Evolutionary conservation across 2,113 vertebrate genomes (phyloP), one percentile per base, ranked within the genome.

Genomic region (Anoplopoma fimbria): DNA sequence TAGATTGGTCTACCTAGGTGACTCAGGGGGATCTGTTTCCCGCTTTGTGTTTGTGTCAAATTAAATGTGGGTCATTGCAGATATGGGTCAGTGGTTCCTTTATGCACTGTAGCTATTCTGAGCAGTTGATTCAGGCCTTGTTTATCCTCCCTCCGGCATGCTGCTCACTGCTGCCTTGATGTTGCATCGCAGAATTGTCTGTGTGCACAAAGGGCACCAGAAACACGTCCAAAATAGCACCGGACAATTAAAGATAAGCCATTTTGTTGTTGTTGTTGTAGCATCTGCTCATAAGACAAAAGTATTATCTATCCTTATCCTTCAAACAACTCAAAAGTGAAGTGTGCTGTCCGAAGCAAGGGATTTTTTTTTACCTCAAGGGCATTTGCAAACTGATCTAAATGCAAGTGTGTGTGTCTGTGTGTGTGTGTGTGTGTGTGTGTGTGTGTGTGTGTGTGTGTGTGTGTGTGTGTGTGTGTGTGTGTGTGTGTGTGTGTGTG

Each of bases 51-150:
- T 69, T 84, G 80, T 87, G 75, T 82, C 64, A 80, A 45, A 42
- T 85, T 61, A 86, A 81, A 95, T 93, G 82, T 94, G 87, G 94
- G 93, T 91, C 93, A 91, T 9, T 77, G 77, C 87, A 92, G 79
- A 92, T 93, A 85, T 91, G 88, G 91, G 89, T 94, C 93, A 93
- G 83, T 92, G 75, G 84, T 85, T 93, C 79, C 69, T 89, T 80
- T 81, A 74, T 87, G 84, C 42, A 69, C 75, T 49, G 76, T 15
- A 70, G 85, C 90, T 93, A 94, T 94, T 92, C 88, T 78, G 81
- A 88, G 88, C 69, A 9, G 38, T 82, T 69, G 64, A 81, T 88
- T 88, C 77, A 75, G 81, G 27, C 65, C 75, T 45, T 78, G 79
- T 87, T 87, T 77, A 78, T 79, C 64, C 55, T 51, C 60, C 75